A percentile compares a stretch with the other conserved stretches of the same genome.
These are phyloP conservation scores for Hydriomena furcata DNA, from an alignment of 2,888 invertebrate genomes.

Conservation along the genomic window DNA sequence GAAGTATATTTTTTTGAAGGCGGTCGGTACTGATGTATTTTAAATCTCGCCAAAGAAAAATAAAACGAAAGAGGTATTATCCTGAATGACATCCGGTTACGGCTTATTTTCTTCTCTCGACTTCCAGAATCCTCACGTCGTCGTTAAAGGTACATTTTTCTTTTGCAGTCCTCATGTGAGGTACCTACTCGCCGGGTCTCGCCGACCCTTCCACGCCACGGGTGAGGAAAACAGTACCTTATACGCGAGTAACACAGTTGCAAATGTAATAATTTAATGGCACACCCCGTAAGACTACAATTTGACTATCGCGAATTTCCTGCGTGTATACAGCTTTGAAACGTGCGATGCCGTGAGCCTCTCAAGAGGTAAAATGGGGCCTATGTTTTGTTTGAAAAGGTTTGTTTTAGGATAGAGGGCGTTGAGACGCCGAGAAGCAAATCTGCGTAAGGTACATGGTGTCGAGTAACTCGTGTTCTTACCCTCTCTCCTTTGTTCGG, in stretches of 20 bases:
- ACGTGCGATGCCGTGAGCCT: conserved; percentile 56
- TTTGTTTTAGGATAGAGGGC: conserved; percentile 57
- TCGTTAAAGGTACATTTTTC: conserved; percentile 83
- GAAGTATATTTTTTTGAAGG: conserved; percentile 23
- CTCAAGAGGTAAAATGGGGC: conserved; percentile 54
- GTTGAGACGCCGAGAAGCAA: conserved; percentile 74
- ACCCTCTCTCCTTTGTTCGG: conserved; percentile 83
- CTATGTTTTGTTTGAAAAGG: conserved; percentile 56
- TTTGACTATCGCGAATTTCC: conserved; percentile 84
- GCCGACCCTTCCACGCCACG: conserved; percentile 65
- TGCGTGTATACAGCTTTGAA: conserved; percentile 62
- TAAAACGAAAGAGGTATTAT: conserved; percentile 76
- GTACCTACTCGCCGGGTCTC: conserved; percentile 71
- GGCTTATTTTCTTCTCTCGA: conserved; percentile 79
- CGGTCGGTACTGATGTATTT: conserved; percentile 41
- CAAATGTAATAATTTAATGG: conserved; percentile 78
- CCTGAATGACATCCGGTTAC: conserved; percentile 81
- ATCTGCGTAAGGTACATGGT: conserved; percentile 82
- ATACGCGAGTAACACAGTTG: conserved; percentile 74
- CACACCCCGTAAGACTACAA: conserved; percentile 81
- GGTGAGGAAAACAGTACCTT: conserved; percentile 74
- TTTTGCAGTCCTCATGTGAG: conserved; percentile 78
- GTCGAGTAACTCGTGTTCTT: conserved; percentile 84
- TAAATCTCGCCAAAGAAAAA: conserved; percentile 61
- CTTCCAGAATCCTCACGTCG: conserved; percentile 76